Evolutionary conservation across 2,797 vertebrate species (phyloP).

Genomic region (Spea hammondii): DNA sequence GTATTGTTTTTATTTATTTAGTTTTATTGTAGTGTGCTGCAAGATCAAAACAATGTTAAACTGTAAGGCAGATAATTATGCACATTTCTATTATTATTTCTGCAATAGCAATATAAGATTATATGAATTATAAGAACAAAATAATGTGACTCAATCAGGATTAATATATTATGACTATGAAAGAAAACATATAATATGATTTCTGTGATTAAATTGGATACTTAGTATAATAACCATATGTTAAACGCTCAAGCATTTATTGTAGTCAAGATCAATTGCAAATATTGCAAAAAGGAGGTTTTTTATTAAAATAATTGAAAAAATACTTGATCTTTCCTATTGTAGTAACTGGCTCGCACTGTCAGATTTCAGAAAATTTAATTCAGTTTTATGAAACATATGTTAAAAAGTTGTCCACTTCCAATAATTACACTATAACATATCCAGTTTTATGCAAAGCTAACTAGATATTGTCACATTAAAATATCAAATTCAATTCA

Average conservation of each 20-base stretch:
- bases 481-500: constrained; percentile 97
- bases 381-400: constrained; percentile 92
- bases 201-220: no score
- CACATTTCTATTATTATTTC: no score
- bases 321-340: constrained; percentile 71
- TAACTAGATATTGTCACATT: constrained; percentile 95
- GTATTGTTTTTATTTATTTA: no score
- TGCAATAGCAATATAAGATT: no score
- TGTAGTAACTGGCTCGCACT: constrained; percentile 80
- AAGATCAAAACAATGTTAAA: no score
- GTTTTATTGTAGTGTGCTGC: no score
- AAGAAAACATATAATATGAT: no score
- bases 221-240: no score
- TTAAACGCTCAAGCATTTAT: not conserved
- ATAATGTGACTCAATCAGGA: no score
- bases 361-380: constrained; percentile 93
- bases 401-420: constrained; percentile 98
- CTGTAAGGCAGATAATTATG: no score
- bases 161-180: no score
- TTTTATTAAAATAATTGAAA: constrained; percentile 64
- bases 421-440: constrained; percentile 97
- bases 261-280: constrained; percentile 48
- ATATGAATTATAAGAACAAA: no score
- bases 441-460: constrained; percentile 93
- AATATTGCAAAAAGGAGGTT: constrained; percentile 18